Evolutionary conservation across 2,888 invertebrate genomes (phyloP).

Genomic region (Himalopsyche kuldschensis): DNA sequence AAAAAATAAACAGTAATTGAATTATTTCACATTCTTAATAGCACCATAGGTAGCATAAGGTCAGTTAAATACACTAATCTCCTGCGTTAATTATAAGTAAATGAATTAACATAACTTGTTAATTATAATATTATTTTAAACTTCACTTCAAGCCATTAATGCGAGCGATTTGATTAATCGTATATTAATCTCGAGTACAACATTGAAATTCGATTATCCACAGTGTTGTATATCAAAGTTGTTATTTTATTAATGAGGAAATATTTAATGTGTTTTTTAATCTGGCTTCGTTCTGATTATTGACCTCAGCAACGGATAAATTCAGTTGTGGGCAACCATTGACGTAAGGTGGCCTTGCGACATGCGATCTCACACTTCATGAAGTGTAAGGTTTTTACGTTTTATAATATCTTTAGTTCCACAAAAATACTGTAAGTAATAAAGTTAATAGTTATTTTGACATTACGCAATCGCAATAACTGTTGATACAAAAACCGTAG

Average conservation of each 20-base stretch:
- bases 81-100: background rate
- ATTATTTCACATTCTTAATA: background rate
- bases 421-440: too few species aligned
- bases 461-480: too few species aligned
- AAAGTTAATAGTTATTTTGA: too few species aligned
- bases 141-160: background rate
- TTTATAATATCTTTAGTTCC: too few species aligned
- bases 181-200: background rate
- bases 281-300: background rate
- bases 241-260: background rate
- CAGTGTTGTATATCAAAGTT: background rate
- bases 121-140: background rate
- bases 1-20: background rate
- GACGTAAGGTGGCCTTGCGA: too few species aligned
- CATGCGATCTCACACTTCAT: too few species aligned
- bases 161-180: background rate
- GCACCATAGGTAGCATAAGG: background rate
- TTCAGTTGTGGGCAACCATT: background rate
- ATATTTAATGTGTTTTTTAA: background rate
- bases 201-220: background rate
- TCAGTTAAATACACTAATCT: background rate
- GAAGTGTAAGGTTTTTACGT: too few species aligned
- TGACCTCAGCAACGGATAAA: background rate
- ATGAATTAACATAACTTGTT: background rate
- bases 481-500: too few species aligned